Base-by-base conservation (phyloP, 2,888 invertebrate genomes). In the Brassicogethes aeneus region DNA sequence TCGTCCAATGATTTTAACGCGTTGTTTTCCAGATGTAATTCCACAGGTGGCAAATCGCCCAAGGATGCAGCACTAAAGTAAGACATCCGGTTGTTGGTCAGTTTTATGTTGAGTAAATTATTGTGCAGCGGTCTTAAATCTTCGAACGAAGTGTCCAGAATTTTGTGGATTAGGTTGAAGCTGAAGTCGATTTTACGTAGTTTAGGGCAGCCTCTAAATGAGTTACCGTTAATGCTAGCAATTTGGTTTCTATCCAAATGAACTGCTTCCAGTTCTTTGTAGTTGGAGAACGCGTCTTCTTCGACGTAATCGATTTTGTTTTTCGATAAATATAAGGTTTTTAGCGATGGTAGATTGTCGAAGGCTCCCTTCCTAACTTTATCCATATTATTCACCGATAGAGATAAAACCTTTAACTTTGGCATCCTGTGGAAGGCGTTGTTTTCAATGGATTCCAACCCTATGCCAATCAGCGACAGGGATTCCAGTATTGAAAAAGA, bases 161-260 rank as follows among this genome's bases (percentile, higher is more conserved):
- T 41, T 13, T 35, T 42, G 10, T 40, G 43, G 3, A 61, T 47
- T 12, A 37, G 5, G 36, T 61, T 61, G 32, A 48, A 50, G 14
- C 53, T 52, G 35, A 59, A 45, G 43, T 59, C 52, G 2, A 61
- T 33, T 10, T 50, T 3, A 3, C 38, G 36, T 14, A 61, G 33
- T 16, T 41, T 44, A 3, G 41, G 32, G 34, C 52, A 48, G 1
- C 45, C 51, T 8, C 41, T 40, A 32, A 60, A 56, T 41, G 53
- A 44, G 16, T 52, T 46, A 33, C 54, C 51, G 23, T 41, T 47
- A 3, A 60, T 42, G n/a, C 43, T 34, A 2, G 37, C 35, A 8
- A 61, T 23, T 42, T 50, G 37, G 41, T 61, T 61, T 36, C 58
- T 47, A 36, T 57, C 56, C 30, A 61, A 39, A 41, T 57, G 54